Evolutionary conservation across 2,888 invertebrate species (phyloP), one percentile per base, ranked within the genome.

Genomic region (Colletes collaris): DNA sequence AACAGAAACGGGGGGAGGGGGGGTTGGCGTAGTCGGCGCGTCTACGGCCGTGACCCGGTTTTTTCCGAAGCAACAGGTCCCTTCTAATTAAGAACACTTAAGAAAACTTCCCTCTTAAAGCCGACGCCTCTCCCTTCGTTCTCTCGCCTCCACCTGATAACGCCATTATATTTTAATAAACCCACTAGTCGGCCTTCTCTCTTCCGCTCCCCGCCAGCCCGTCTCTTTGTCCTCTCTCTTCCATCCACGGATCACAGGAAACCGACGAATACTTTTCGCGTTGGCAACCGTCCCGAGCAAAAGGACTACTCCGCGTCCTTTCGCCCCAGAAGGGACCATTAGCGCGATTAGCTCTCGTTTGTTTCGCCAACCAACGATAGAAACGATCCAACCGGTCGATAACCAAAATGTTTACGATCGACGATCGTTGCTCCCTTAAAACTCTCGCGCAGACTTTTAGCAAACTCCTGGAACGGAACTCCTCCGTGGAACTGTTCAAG

Each of bases 21-120:
- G 35, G 58, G 62, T n/a, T 81, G 79, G 69, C 71, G 83, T 80
- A 82, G 85, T 87, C 89, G 87, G 86, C 89, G 87, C 87, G 90
- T 90, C 90, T 90, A 91, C 91, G 93, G 89, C 93, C 93, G 89
- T 93, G 93, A 93, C 93, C 93, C 87, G 89, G 92, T 93, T 93
- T 93, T 93, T 93, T 93, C 92, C 91, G 92, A 92, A 92, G 93
- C 93, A 93, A 93, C 93, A 93, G 93, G 93, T 93, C 89, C 90
- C 91, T 92, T 93, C 93, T 93, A 93, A 93, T 93, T 93, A 93
- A 93, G 93, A 93, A 93, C 93, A 92, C 93, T 93, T 93, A 93
- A 93, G 93, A 93, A 93, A 93, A 93, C 93, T 93, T 93, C 90
- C 90, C 92, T 92, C 92, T 93, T 92, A 92, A 92, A 93, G 93